Conservation (phyloP, 1,140 invertebrate genomes). For the silkworm (Bombyx mori) region DNA sequence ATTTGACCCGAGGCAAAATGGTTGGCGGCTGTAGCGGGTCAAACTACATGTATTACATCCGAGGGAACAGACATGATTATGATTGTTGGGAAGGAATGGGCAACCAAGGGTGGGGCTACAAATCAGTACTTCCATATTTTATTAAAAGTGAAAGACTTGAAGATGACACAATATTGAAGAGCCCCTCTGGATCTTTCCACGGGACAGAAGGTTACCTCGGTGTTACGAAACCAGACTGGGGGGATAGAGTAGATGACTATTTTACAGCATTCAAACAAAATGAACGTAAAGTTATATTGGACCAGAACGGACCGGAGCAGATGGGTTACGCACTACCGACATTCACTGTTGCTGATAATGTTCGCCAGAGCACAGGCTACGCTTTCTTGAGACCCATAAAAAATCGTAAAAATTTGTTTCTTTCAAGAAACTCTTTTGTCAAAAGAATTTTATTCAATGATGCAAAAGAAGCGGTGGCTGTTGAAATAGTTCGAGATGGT, state of each 20-base stretch:
- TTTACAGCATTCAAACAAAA: constrained; percentile 83
- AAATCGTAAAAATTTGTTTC: constrained; percentile 80
- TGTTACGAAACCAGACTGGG: constrained; percentile 4
- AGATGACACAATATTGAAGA: constrained; percentile 79
- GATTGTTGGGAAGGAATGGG: constrained; percentile 87
- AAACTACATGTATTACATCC: constrained; percentile 94
- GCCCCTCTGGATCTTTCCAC: constrained; percentile 21
- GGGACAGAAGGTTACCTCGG: constrained; percentile 6
- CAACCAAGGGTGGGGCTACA: constrained; percentile 88
- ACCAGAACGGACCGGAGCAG: constrained; percentile 9
- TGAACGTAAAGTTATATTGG: constrained; percentile 75
- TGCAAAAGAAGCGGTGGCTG: constrained; percentile 60
- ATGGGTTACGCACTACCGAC: constrained; percentile 6
- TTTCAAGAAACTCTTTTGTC: constrained; percentile 80
- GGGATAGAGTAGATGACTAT: constrained; percentile 74
- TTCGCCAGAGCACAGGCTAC: constrained; percentile 86
- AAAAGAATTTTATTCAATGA: constrained; percentile 78
- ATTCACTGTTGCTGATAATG: constrained; percentile 76
- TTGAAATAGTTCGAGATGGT: constrained; percentile 51
- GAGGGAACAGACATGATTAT: constrained; percentile 85
- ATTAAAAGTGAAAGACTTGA: constrained; percentile 87
- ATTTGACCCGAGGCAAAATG: constrained; percentile 76
- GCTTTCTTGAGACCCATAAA: constrained; percentile 84
- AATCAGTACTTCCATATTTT: constrained; percentile 84
- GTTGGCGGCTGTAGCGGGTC: constrained; percentile 88